Evolutionary conservation across 2,113 vertebrate genomes (phyloP).

Genomic region (Sturnira hondurensis): DNA sequence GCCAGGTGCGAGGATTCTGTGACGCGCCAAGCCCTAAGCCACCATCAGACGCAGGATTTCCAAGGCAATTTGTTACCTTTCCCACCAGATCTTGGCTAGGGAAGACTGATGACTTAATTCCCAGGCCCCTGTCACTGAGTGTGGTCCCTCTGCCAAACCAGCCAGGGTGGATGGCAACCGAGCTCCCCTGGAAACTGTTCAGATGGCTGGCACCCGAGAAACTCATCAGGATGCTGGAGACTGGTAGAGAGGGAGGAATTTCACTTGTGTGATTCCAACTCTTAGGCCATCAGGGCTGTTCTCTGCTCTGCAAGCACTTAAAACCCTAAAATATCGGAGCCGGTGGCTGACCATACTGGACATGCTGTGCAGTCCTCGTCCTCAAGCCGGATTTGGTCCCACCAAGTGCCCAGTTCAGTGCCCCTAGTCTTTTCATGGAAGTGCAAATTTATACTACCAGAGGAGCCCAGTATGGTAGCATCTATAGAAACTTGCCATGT

Average conservation of each 20-base stretch:
- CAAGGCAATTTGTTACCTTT: slow-evolving; percentile 9
- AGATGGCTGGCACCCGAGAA: slow-evolving; percentile 33
- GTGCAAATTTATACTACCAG: not conserved
- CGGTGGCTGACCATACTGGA: too few species aligned
- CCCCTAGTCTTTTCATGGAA: not conserved
- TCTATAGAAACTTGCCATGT: not conserved
- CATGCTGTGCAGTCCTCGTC: accelerated
- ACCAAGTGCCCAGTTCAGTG: not conserved
- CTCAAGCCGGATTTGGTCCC: not conserved
- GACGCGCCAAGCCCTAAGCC: not conserved
- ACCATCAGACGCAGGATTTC: not conserved
- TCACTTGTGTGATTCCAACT: slow-evolving; percentile 12
- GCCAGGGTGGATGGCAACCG: not conserved
- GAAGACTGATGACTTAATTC: slow-evolving; percentile 62
- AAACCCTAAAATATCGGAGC: not conserved
- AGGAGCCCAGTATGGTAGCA: not conserved
- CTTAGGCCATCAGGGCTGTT: not conserved
- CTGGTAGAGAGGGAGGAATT: not conserved
- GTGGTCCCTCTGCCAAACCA: slow-evolving; percentile 10
- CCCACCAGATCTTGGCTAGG: slow-evolving; percentile 35
- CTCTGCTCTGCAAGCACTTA: not conserved
- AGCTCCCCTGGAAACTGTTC: slow-evolving; percentile 44
- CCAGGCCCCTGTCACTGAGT: not conserved
- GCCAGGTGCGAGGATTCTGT: not conserved
- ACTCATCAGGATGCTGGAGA: not conserved